Percentiles rank a stretch among this genome's conserved stretches.
Conservation (phyloP, 2,113 vertebrate species). For the Cololabis saira region DNA sequence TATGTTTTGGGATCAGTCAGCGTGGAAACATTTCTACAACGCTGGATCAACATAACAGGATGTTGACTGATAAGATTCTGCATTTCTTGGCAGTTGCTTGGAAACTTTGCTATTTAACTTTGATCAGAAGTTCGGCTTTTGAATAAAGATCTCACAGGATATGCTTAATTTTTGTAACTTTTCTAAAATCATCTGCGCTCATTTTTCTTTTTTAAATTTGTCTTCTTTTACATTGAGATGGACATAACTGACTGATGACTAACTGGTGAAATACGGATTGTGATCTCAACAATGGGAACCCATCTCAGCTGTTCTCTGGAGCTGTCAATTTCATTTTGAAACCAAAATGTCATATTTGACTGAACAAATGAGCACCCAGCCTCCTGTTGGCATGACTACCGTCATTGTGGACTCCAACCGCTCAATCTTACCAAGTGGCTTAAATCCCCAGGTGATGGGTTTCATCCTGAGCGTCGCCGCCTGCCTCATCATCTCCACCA, state of each 20-base stretch:
- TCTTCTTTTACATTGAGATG: background rate
- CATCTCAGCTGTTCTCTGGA: background rate
- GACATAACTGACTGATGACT: no score
- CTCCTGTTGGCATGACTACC: background rate
- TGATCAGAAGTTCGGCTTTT: background rate
- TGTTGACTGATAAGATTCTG: background rate
- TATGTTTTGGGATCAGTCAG: background rate
- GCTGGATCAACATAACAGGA: background rate
- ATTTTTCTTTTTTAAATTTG: background rate
- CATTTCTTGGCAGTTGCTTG: background rate
- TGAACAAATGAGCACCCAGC: background rate
- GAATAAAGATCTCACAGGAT: background rate
- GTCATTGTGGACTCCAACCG: background rate
- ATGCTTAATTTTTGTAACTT: background rate
- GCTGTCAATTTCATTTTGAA: background rate
- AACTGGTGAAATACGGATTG: no score
- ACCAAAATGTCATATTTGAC: conserved; percentile 20
- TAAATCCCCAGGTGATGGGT: conserved; percentile 67
- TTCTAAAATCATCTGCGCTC: background rate
- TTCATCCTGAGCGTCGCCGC: conserved; percentile 81
- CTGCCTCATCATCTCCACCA: conserved; percentile 86
- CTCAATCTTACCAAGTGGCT: fast-evolving
- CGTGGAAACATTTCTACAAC: background rate
- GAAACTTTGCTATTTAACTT: background rate
- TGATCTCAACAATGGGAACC: background rate